Conservation (phyloP, 2,797 vertebrate genomes). For the Manis crassicaudata region DNA sequence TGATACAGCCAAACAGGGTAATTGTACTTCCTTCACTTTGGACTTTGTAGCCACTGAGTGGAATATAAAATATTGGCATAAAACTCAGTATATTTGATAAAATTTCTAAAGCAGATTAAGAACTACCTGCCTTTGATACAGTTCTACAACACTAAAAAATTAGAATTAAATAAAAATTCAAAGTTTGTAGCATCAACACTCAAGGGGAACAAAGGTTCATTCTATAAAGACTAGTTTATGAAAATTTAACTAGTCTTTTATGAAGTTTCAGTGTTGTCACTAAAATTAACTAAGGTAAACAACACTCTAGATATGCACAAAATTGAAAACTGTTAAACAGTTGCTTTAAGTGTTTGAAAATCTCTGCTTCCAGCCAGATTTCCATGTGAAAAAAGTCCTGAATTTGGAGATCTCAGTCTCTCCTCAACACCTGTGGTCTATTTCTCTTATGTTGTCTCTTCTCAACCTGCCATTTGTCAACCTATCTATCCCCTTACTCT, state of each 20-base stretch:
- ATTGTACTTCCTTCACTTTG: background rate
- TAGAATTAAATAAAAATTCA: background rate
- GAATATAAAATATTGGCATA: background rate
- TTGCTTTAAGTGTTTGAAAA: background rate
- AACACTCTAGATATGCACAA: background rate
- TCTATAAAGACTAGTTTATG: background rate
- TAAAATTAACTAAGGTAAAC: background rate
- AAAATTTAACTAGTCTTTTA: slow-evolving; percentile 7
- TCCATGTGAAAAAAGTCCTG: background rate
- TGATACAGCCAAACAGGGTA: background rate
- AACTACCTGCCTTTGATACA: background rate
- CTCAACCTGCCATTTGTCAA: background rate
- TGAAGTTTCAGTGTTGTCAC: background rate
- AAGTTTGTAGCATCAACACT: background rate
- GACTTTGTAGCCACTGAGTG: background rate
- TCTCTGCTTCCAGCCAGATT: background rate
- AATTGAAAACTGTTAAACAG: background rate
- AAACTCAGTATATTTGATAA: background rate
- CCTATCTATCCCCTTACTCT: background rate
- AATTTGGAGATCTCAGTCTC: background rate
- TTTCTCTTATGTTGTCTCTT: background rate
- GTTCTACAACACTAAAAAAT: background rate
- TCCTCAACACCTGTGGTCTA: background rate
- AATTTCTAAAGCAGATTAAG: background rate
- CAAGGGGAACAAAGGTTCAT: background rate